Conservation (phyloP, 2,888 invertebrate species). For the Leptarthrus brevirostris region DNA sequence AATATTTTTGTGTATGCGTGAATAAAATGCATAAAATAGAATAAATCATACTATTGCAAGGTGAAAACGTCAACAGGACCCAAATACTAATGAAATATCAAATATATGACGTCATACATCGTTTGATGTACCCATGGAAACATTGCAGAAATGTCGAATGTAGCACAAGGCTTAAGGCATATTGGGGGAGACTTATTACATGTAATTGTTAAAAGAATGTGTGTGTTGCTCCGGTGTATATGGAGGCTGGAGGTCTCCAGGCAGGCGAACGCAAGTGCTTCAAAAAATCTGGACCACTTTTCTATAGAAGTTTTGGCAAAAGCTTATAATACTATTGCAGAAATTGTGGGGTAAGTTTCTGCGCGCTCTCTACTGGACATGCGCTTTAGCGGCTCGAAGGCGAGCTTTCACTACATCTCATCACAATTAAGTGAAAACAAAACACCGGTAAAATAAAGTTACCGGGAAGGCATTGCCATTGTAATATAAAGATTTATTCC, state of each 20-base stretch:
- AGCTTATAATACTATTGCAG: neutral
- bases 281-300: slow-evolving; percentile 39
- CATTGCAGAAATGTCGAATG: slow-evolving; percentile 48
- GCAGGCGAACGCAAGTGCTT: slow-evolving; percentile 30
- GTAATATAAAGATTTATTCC: neutral
- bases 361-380: slow-evolving; percentile 7
- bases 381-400: neutral
- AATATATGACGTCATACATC: slow-evolving; percentile 44
- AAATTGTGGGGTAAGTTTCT: neutral
- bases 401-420: slow-evolving; percentile 24
- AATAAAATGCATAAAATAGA: slow-evolving; percentile 18
- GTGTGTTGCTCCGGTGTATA: neutral
- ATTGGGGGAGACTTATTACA: slow-evolving; percentile 22
- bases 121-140: slow-evolving; percentile 52
- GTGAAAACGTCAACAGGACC: slow-evolving; percentile 46
- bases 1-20: neutral
- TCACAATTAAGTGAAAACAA: slow-evolving; percentile 14
- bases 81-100: slow-evolving; percentile 46
- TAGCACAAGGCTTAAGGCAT: slow-evolving; percentile 38
- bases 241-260: slow-evolving; percentile 30
- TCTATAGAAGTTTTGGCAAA: neutral
- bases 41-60: slow-evolving; percentile 26
- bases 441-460: slow-evolving; percentile 13
- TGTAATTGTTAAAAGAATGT: slow-evolving; percentile 8
- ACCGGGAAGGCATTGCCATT: neutral